Evolutionary conservation across 1,140 invertebrate species (phyloP).

Genomic region (Cardiocondyla obscurior): DNA sequence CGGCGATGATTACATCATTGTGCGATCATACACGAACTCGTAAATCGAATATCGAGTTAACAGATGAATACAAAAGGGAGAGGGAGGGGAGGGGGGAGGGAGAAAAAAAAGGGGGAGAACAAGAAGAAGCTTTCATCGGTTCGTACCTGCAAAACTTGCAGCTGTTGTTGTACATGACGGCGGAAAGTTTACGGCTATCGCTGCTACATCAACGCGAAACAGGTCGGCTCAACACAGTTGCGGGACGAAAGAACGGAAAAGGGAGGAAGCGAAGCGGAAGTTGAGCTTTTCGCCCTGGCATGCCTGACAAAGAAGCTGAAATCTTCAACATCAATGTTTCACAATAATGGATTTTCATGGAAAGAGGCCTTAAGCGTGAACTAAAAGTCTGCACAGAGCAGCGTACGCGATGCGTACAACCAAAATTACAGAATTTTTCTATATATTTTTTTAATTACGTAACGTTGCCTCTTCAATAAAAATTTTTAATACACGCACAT

Average conservation of each 20-base stretch:
- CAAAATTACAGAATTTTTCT: not conserved
- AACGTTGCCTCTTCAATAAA: not conserved
- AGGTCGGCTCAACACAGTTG: not conserved
- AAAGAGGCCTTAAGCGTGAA: not conserved
- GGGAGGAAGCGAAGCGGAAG: slow-evolving; percentile 51
- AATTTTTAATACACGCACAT: not conserved
- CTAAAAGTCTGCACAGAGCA: not conserved
- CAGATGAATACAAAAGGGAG: slow-evolving; percentile 8
- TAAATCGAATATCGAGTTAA: slow-evolving; percentile 54
- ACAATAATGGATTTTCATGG: slow-evolving; percentile 54
- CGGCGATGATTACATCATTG: slow-evolving; percentile 39
- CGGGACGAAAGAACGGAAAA: not conserved
- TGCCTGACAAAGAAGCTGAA: slow-evolving; percentile 59
- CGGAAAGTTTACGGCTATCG: slow-evolving; percentile 54
- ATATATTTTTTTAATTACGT: not conserved
- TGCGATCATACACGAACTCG: not conserved
- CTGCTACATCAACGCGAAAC: slow-evolving; percentile 29
- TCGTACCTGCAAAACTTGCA: slow-evolving; percentile 38
- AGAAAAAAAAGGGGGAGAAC: not conserved
- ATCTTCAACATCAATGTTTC: slow-evolving; percentile 64
- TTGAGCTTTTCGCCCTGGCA: slow-evolving; percentile 52
- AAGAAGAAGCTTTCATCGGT: slow-evolving; percentile 43
- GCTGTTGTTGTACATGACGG: slow-evolving; percentile 39
- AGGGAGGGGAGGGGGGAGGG: not conserved
- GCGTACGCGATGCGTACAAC: not conserved